Base-by-base conservation (phyloP, 2,888 invertebrate genomes). In the Tachina fera region DNA sequence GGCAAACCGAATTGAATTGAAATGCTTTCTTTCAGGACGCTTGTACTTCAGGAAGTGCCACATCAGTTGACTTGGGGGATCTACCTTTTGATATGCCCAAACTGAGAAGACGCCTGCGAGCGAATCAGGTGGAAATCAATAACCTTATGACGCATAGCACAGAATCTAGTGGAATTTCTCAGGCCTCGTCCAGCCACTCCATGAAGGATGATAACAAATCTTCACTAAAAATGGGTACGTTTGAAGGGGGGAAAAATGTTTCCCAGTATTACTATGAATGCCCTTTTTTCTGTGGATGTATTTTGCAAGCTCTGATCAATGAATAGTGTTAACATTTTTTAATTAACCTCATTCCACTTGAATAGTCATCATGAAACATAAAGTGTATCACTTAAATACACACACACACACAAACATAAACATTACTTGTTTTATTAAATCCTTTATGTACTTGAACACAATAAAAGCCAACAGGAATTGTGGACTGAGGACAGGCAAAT, bases 11-110 rank as follows among this genome's bases (percentile, higher is more conserved):
- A 31, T 39, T 14, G 3, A 60, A 9, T 43, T 43, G 4, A 58
- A 45, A 41, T 8, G 22, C 1, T 56, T 1, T 41, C 1, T 76
- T 78, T 51, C 31, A 93, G 92, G 92, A 92, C 41, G 91, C 92
- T 11, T 96, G 96, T 75, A 96, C 96, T 88, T 95, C 95, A 9
- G 95, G 95, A 53, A 95, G 95, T 89, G 95, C 95, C 58, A 95
- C 95, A 10, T 96, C 95, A 14, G 96, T 97, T 60, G 97, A 97
- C 91, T 93, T 97, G 72, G 94, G 96, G 87, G 95, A 97, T 91
- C 94, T 97, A 90, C 97, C 97, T 79, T 97, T 97, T 92, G 97
- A 97, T 92, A 97, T 97, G 97, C 97, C 97, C 45, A 97, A 97
- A 93, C 93, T 97, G 81, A 94, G 97, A 86, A 94, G 97, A 74